phyloP scores from a whole-genome alignment of 2,113 vertebrate species.

The Crotalus helleri region DNA sequence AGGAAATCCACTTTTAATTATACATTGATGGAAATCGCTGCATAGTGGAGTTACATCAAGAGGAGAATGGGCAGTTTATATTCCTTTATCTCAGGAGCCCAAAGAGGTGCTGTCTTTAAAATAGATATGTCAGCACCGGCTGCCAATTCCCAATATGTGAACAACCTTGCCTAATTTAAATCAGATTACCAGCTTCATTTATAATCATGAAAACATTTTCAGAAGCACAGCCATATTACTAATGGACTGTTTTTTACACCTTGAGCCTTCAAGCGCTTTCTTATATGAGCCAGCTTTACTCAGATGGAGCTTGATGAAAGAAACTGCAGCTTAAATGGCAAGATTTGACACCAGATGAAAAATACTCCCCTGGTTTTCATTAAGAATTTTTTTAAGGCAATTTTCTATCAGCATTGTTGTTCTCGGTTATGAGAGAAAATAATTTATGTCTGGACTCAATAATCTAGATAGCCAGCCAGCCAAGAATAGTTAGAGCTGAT shows the following conservation, averaged over 20 bases:
- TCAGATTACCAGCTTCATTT: conserved; percentile 42
- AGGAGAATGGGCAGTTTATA: conserved; percentile 69
- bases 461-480: background rate
- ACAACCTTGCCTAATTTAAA: conserved; percentile 57
- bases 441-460: conserved; percentile 1
- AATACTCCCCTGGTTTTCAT: conserved; percentile 11
- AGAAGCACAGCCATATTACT: conserved; percentile 9
- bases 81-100: conserved; percentile 64
- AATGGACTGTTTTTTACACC: conserved; percentile 25
- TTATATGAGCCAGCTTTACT: conserved; percentile 3
- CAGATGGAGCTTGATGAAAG: background rate
- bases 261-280: conserved; percentile 3
- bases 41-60: conserved; percentile 68
- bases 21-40: conserved; percentile 74
- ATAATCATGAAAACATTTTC: conserved; percentile 43
- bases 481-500: background rate
- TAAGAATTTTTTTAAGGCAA: background rate
- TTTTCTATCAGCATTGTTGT: background rate
- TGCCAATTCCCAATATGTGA: conserved; percentile 33
- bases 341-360: conserved; percentile 24
- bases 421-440: background rate
- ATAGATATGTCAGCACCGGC: conserved; percentile 50
- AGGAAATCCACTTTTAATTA: conserved; percentile 82
- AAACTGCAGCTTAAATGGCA: conserved; percentile 20
- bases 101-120: conserved; percentile 54